phyloP scores from a whole-genome alignment of 2,113 vertebrate genomes.

The Thamnaconus septentrionalis region DNA sequence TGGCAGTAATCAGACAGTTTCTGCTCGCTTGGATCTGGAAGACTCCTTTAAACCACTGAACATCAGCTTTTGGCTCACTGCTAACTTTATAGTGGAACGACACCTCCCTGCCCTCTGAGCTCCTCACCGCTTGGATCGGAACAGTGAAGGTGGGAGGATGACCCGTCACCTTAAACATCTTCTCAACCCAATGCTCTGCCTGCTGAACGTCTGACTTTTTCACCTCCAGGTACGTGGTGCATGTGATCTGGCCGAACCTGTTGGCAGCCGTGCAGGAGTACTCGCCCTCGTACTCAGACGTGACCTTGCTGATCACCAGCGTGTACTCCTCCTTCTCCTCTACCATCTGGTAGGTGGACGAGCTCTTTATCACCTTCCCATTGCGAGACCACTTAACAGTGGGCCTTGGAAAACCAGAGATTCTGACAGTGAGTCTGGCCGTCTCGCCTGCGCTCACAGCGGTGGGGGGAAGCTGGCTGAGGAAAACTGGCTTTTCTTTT shows the following conservation, averaged over 20 bases:
- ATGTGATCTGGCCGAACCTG: slow-evolving; percentile 76
- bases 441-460: slow-evolving; percentile 79
- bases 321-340: slow-evolving; percentile 83
- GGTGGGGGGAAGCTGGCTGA: slow-evolving; percentile 75
- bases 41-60: slow-evolving; percentile 83
- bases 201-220: slow-evolving; percentile 63
- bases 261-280: slow-evolving; percentile 85
- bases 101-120: slow-evolving; percentile 75
- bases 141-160: slow-evolving; percentile 78
- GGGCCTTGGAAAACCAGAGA: slow-evolving; percentile 83
- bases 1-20: slow-evolving; percentile 68
- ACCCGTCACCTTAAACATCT: slow-evolving; percentile 74
- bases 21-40: slow-evolving; percentile 72
- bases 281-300: slow-evolving; percentile 82
- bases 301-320: slow-evolving; percentile 80
- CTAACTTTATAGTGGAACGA: slow-evolving; percentile 77
- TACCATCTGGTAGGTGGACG: slow-evolving; percentile 77
- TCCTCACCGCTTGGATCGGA: slow-evolving; percentile 74
- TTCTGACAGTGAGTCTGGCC: slow-evolving; percentile 81
- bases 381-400: slow-evolving; percentile 89
- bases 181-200: slow-evolving; percentile 75
- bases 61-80: slow-evolving; percentile 77
- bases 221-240: slow-evolving; percentile 82
- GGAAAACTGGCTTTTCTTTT: slow-evolving; percentile 85
- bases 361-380: slow-evolving; percentile 71